Percentiles rank a stretch among this genome's conserved stretches.
These are phyloP conservation scores for Cyphomyrmex costatus DNA, from an alignment of 1,140 invertebrate species.

Conservation along the genomic window DNA sequence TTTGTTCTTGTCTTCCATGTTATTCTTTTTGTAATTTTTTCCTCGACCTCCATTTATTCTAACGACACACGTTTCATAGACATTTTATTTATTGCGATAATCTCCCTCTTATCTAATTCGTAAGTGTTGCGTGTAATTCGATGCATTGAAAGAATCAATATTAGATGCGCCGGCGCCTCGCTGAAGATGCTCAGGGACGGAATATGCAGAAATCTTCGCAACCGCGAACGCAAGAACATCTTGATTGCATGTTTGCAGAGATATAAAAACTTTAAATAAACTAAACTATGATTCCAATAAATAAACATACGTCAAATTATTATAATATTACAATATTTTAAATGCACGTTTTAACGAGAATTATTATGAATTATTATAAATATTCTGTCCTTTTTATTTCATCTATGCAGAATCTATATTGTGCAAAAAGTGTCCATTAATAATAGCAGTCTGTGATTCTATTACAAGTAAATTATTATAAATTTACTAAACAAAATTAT, in stretches of 20 bases:
- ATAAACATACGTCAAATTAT: background rate
- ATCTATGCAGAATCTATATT: background rate
- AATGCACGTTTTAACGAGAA: background rate
- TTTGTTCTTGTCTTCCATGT: background rate
- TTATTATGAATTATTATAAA: constrained; percentile 8
- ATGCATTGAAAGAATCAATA: constrained; percentile 54
- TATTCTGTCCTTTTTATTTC: background rate
- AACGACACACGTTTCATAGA: background rate
- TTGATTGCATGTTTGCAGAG: background rate
- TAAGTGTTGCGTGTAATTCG: constrained; percentile 40
- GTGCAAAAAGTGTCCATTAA: background rate
- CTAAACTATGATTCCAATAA: background rate
- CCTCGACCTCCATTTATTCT: background rate
- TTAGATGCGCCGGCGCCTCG: constrained; percentile 53
- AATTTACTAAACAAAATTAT: background rate
- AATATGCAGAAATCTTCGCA: background rate
- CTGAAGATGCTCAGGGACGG: background rate
- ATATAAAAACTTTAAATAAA: background rate
- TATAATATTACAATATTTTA: background rate
- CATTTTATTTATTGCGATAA: constrained; percentile 1
- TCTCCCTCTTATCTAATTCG: background rate
- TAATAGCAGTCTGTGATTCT: background rate
- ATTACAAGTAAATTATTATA: background rate
- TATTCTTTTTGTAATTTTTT: background rate
- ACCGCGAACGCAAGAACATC: too few relatives aligned